Conservation (phyloP, 1,140 invertebrate genomes). For the Batillaria attramentaria region DNA sequence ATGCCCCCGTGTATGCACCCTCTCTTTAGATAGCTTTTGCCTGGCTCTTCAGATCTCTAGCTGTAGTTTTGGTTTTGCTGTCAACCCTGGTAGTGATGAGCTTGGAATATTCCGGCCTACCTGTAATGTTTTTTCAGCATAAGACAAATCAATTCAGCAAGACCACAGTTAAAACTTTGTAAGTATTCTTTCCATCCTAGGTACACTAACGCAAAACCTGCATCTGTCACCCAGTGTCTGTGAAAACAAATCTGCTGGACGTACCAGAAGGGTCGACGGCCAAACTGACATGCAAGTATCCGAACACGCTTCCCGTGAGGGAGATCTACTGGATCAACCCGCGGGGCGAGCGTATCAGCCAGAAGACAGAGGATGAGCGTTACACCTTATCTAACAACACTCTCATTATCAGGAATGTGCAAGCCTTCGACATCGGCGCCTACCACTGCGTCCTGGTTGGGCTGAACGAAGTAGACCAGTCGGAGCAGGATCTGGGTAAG, state of each 20-base stretch:
- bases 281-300: not conserved
- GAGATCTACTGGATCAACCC: slow-evolving; percentile 11
- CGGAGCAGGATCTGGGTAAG: too few species aligned
- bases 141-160: not conserved
- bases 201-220: not conserved
- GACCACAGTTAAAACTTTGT: not conserved
- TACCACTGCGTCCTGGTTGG: not conserved
- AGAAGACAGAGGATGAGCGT: not conserved
- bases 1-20: too few species aligned
- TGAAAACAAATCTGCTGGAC: not conserved
- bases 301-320: not conserved
- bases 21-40: too few species aligned
- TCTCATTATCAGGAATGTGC: not conserved
- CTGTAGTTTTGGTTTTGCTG: too few species aligned
- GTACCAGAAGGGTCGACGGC: not conserved
- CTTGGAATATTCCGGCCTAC: too few species aligned
- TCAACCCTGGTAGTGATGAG: too few species aligned
- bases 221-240: not conserved
- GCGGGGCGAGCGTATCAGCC: not conserved
- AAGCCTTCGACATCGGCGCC: not conserved
- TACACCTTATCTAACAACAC: not conserved
- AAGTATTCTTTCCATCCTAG: too few species aligned
- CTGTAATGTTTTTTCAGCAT: not conserved
- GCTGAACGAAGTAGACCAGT: too few species aligned
- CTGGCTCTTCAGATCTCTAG: too few species aligned